phyloP scores from a whole-genome alignment of 2,113 vertebrate genomes.

The Pomatorhinus ruficollis region DNA sequence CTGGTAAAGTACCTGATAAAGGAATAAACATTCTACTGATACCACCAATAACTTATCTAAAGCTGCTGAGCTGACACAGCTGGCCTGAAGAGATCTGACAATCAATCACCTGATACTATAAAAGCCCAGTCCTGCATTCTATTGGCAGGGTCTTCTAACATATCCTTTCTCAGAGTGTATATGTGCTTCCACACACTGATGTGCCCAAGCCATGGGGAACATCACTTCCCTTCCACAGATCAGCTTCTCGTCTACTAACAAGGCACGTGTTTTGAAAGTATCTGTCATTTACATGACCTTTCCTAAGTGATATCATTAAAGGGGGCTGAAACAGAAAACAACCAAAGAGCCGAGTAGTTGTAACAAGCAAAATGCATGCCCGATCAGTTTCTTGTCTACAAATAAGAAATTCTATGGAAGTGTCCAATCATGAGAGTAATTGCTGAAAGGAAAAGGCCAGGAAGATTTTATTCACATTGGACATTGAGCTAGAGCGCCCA shows the following conservation, averaged over 20 bases:
- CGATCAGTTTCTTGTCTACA: not conserved
- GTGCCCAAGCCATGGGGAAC: rapidly evolving
- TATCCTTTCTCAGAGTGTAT: rapidly evolving
- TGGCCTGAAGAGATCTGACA: not conserved
- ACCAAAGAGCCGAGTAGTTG: not conserved
- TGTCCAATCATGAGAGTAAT: rapidly evolving
- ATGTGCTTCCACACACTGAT: not conserved
- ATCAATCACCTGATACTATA: not conserved
- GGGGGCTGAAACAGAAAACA: not conserved
- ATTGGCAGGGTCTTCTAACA: not conserved
- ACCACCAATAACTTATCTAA: not conserved
- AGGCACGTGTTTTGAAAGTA: not conserved
- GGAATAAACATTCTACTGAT: not conserved
- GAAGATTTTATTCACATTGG: not conserved
- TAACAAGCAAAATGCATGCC: not conserved
- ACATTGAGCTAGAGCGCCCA: not conserved
- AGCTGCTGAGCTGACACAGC: not conserved
- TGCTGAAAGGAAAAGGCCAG: not conserved
- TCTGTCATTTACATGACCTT: not conserved
- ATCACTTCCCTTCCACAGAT: not conserved
- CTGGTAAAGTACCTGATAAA: not conserved
- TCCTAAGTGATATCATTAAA: not conserved
- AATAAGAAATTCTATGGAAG: not conserved
- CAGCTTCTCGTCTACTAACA: not conserved
- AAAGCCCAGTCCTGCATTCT: not conserved